Conservation (phyloP, 2,888 invertebrate genomes). For the Entomobrya proxima region DNA sequence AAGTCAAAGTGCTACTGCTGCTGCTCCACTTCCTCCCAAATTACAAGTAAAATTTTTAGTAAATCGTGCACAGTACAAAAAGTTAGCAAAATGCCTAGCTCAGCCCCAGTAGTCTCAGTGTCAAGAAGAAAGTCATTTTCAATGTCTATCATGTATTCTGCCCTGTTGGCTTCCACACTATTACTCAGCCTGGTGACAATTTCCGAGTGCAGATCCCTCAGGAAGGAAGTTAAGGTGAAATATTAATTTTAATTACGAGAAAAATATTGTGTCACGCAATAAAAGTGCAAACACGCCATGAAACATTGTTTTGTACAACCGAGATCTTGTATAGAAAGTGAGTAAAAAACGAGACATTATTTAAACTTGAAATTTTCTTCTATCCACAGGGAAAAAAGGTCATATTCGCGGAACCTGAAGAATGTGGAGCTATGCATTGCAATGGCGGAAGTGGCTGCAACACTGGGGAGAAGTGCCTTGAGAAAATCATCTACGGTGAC, state of each 20-base stretch:
- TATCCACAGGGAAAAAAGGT: slow-evolving; percentile 8
- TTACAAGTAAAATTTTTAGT: background rate
- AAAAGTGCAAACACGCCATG: no score
- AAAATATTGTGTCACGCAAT: no score
- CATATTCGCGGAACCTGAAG: slow-evolving; percentile 55
- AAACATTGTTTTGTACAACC: no score
- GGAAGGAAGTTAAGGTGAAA: slow-evolving; percentile 50
- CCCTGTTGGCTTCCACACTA: background rate
- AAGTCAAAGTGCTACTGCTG: background rate
- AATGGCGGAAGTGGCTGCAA: slow-evolving; percentile 24
- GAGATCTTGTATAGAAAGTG: no score
- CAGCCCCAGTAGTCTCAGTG: no score
- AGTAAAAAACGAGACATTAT: no score
- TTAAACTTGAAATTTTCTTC: background rate
- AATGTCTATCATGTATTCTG: slow-evolving; percentile 17
- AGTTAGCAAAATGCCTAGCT: background rate
- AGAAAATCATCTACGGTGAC: slow-evolving; percentile 63
- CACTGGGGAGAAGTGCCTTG: slow-evolving; percentile 47
- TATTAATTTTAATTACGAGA: background rate
- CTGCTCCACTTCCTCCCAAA: background rate
- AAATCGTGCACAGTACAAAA: background rate
- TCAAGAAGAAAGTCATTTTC: slow-evolving; percentile 25
- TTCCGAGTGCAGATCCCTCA: slow-evolving; percentile 50
- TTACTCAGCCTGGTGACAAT: slow-evolving; percentile 30
- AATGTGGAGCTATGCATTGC: slow-evolving; percentile 26